Percentiles rank a stretch among this genome's conserved stretches.
phyloP scores from a whole-genome alignment of 2,797 vertebrate genomes.

The Brachyalestes nurse region DNA sequence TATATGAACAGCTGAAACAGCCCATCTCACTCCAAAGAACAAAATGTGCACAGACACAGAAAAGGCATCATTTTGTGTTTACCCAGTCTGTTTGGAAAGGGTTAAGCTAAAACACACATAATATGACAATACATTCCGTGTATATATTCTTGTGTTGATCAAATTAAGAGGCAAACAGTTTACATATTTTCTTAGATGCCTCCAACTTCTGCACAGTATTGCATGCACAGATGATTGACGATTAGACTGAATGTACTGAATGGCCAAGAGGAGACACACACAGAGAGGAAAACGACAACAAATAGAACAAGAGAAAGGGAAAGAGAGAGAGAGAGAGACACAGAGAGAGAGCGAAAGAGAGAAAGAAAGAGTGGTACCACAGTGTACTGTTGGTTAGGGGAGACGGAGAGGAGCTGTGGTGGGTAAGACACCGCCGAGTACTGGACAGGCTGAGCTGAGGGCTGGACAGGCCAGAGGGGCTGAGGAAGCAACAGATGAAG shows the following conservation, averaged over 20 bases:
- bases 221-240: too few species aligned
- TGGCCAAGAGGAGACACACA: neutral
- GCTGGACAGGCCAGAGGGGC: constrained; percentile 89
- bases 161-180: neutral
- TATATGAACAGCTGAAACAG: too few species aligned
- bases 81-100: too few species aligned
- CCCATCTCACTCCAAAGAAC: too few species aligned
- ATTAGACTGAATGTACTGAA: neutral
- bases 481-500: constrained; percentile 67
- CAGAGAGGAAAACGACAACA: neutral
- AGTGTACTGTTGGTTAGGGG: constrained; percentile 93
- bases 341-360: neutral
- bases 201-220: neutral
- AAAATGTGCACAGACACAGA: too few species aligned
- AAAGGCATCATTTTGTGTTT: too few species aligned
- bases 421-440: constrained; percentile 89
- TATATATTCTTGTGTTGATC: too few species aligned
- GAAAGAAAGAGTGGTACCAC: constrained; percentile 84
- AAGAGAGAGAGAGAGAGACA: neutral
- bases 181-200: too few species aligned
- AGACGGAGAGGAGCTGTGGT: constrained; percentile 92
- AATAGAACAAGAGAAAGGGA: neutral
- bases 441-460: constrained; percentile 89
- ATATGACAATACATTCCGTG: too few species aligned
- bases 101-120: too few species aligned